Percentiles rank a stretch among this genome's conserved stretches.
Evolutionary conservation across 2,797 vertebrate species (phyloP).

Genomic region (Callimico goeldii): DNA sequence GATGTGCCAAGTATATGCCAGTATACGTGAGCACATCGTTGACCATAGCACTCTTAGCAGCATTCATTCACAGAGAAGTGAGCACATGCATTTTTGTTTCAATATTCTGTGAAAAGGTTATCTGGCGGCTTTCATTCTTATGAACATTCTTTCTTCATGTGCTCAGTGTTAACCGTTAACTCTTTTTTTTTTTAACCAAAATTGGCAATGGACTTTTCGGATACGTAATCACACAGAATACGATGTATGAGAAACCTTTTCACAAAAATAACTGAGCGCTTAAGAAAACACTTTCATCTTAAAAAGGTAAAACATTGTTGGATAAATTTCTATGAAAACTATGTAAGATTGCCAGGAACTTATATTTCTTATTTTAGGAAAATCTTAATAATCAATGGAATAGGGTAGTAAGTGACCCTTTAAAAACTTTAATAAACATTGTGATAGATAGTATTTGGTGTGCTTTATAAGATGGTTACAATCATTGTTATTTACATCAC

Average conservation of each 20-base stretch:
- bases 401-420: slow-evolving; percentile 11
- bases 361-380: neutral
- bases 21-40: neutral
- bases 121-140: neutral
- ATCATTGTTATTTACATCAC: slow-evolving; percentile 5
- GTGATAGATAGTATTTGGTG: slow-evolving; percentile 16
- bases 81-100: neutral
- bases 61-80: neutral
- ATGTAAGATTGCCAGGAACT: neutral
- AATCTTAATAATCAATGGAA: neutral
- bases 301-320: neutral
- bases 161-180: neutral
- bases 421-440: neutral
- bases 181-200: neutral
- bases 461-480: neutral
- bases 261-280: neutral
- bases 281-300: neutral
- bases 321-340: neutral
- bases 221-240: neutral
- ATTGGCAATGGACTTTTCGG: neutral
- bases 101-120: neutral
- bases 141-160: slow-evolving; percentile 9
- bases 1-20: neutral
- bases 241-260: neutral
- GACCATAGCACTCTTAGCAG: neutral